phyloP scores from a whole-genome alignment of 2,797 vertebrate species.

The Manis javanica region DNA sequence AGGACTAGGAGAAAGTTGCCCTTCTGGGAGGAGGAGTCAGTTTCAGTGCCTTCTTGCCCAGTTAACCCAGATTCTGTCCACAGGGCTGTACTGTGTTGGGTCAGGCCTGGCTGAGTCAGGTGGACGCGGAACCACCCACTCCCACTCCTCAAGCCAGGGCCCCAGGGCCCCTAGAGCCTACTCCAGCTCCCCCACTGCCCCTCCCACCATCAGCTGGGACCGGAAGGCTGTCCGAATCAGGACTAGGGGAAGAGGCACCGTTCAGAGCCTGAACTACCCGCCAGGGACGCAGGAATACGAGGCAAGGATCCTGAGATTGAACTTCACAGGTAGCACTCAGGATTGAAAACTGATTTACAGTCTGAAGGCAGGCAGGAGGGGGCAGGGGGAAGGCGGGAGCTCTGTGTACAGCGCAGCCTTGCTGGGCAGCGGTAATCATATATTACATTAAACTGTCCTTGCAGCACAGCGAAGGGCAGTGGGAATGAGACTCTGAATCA shows the following conservation, averaged over 20 bases:
- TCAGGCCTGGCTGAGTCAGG: background rate
- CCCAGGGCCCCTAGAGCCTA: background rate
- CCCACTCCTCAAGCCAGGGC: background rate
- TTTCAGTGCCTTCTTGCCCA: background rate
- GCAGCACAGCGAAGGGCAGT: conserved; percentile 78
- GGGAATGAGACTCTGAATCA: conserved; percentile 78
- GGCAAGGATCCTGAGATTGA: conserved; percentile 58
- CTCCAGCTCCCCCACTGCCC: background rate
- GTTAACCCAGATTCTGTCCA: background rate
- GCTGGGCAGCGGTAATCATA: conserved; percentile 51
- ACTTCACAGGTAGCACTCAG: conserved; percentile 79
- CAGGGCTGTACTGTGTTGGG: background rate
- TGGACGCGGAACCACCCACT: background rate
- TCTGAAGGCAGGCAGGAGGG: conserved; percentile 43
- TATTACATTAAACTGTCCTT: conserved; percentile 80
- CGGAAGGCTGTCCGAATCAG: background rate
- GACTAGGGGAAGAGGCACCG: background rate
- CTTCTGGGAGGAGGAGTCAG: background rate
- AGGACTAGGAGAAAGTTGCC: background rate
- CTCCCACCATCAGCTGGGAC: background rate
- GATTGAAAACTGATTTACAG: conserved; percentile 83
- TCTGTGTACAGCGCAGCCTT: conserved; percentile 69
- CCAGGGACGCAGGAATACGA: conserved; percentile 64
- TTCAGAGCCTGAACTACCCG: conserved; percentile 11
- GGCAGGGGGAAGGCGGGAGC: conserved; percentile 35